Evolutionary conservation across 2,113 vertebrate species (phyloP), one percentile per base, ranked within the genome.

Genomic region (Neodon shergylaensis): DNA sequence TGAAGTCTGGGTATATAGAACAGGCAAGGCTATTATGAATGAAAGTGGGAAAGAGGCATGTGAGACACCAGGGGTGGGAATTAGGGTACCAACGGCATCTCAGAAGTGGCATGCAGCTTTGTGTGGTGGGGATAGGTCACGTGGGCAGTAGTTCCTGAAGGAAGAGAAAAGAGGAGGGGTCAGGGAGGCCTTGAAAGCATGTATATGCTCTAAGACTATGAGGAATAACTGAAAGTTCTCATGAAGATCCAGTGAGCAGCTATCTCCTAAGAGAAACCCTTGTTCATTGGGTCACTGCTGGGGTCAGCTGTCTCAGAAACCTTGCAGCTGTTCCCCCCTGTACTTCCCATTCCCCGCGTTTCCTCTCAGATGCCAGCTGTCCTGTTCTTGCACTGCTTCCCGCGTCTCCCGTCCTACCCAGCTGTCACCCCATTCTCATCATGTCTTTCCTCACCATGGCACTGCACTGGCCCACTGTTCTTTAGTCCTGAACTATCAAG

Each of bases 191-290:
- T 21, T 61, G 44, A 76, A 94, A 82, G n/a, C 70, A 7, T 74
- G 22, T 76, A 33, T 39, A n/a, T 39, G 22, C 36, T 61, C 54
- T 26, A 91, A 95, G 39, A 91, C 13, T 90, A 42, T 36, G 66
- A 94, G 36, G 63, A 90, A 79, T 93, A 92, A 89, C 3, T 22
- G 7, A 79, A 94, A 36, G 93, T 95, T 92, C 54, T 87, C 17
- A 36, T 86, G n/a, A 95, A 90, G 14, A 24, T n/a, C 33, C 47
- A 79, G 74, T 65, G 42, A 78, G 31, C 7, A 22, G 14, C 63
- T 66, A n/a, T 42, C 24, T 89, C 24, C n/a, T 84, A 17, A 21
- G 44, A 88, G 47, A 24, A 82, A 16, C n/a, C n/a, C 52, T 63
- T 47, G 44, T 52, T 21, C 54, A 24, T 2, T 42, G 33, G 77